Evolutionary conservation across 2,797 vertebrate species (phyloP).

Genomic region (Anas bahamensis): DNA sequence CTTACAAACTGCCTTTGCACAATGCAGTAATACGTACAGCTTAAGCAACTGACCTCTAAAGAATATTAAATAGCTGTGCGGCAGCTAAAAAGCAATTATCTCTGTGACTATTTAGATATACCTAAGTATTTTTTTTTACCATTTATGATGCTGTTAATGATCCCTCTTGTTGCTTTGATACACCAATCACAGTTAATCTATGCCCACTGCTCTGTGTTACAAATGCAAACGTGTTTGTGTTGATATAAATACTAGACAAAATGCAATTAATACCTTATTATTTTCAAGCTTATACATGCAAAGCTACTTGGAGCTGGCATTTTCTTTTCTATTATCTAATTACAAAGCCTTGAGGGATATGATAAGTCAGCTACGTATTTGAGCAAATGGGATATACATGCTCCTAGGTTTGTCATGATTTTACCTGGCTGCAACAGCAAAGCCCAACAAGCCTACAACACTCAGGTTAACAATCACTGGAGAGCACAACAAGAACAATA

Average conservation of each 20-base stretch:
- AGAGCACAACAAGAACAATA: not conserved
- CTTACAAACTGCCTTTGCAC: not conserved
- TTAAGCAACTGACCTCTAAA: conserved; percentile 48
- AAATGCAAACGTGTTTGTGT: conserved; percentile 49
- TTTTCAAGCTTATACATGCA: conserved; percentile 40
- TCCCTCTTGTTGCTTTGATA: conserved; percentile 18
- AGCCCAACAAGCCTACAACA: not conserved
- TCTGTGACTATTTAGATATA: conserved; percentile 32
- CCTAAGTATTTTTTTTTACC: conserved; percentile 53
- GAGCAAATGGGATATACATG: not conserved
- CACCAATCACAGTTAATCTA: conserved; percentile 15
- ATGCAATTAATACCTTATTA: conserved; percentile 60
- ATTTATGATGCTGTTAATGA: conserved; percentile 27
- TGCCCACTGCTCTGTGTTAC: conserved; percentile 9
- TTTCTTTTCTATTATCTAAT: conserved; percentile 45
- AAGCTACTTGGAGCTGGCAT: conserved; percentile 34
- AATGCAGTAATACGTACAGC: not conserved
- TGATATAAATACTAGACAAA: conserved; percentile 55
- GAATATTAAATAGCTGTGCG: conserved; percentile 50
- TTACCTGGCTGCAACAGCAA: not conserved
- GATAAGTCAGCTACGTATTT: not conserved
- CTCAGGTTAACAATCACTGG: not conserved
- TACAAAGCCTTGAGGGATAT: not conserved
- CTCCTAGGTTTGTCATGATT: not conserved
- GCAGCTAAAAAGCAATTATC: conserved; percentile 56